phyloP scores from a whole-genome alignment of 2,888 invertebrate species.

The Abrostola tripartita region DNA sequence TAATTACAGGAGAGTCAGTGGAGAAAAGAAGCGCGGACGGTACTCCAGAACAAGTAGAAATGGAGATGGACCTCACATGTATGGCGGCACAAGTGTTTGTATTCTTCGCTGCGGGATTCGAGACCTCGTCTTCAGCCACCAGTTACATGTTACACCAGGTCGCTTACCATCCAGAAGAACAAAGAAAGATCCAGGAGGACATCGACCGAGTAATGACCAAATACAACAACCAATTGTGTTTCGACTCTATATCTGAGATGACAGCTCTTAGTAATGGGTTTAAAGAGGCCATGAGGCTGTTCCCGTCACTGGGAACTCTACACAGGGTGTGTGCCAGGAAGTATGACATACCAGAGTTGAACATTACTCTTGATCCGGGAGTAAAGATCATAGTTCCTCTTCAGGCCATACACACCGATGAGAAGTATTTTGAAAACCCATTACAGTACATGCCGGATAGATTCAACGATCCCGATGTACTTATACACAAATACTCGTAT shows the following conservation, averaged over 20 bases:
- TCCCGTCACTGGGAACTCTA: conserved; percentile 70
- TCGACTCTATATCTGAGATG: conserved; percentile 73
- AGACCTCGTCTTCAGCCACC: conserved; percentile 80
- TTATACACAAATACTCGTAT: conserved; percentile 62
- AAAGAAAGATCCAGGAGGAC: conserved; percentile 71
- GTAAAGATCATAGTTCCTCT: conserved; percentile 73
- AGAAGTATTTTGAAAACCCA: conserved; percentile 72
- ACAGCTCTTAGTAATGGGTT: conserved; percentile 65
- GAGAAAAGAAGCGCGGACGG: conserved; percentile 68
- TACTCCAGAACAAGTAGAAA: conserved; percentile 60
- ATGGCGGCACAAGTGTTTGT: conserved; percentile 74
- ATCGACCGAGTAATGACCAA: conserved; percentile 71
- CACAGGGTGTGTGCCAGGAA: conserved; percentile 67
- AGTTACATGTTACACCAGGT: conserved; percentile 76
- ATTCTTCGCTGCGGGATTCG: conserved; percentile 82
- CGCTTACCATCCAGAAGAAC: conserved; percentile 76
- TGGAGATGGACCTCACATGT: conserved; percentile 65
- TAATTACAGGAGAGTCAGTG: conserved; percentile 71
- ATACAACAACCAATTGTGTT: conserved; percentile 72
- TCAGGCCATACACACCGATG: conserved; percentile 74
- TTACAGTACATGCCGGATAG: conserved; percentile 68
- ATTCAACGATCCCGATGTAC: conserved; percentile 57
- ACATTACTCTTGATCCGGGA: conserved; percentile 70
- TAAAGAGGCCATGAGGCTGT: conserved; percentile 72
- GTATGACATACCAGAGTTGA: conserved; percentile 66